Conservation (phyloP, 2,797 vertebrate species). For the Gila robusta region DNA sequence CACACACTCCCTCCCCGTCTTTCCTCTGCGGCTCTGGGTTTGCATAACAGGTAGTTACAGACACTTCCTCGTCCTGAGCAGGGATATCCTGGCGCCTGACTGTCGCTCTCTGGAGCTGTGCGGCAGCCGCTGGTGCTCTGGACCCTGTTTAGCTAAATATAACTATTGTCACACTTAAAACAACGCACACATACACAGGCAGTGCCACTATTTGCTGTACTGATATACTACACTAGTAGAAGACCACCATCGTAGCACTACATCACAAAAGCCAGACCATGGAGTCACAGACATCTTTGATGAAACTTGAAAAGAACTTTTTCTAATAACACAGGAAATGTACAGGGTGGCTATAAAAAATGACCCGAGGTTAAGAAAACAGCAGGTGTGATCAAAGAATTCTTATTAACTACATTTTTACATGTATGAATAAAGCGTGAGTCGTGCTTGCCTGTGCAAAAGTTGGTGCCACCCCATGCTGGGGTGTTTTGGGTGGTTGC, state of each 20-base stretch:
- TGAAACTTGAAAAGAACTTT: neutral
- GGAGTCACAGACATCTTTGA: neutral
- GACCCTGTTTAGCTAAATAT: constrained; percentile 88
- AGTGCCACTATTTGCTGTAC: constrained; percentile 8
- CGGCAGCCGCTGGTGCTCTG: constrained; percentile 79
- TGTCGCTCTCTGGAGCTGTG: constrained; percentile 86
- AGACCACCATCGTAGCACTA: constrained; percentile 23
- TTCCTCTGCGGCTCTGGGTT: constrained; percentile 74
- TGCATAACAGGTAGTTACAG: constrained; percentile 99
- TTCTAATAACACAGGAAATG: constrained; percentile 10
- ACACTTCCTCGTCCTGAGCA: constrained; percentile 98
- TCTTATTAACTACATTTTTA: neutral
- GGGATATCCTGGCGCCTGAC: constrained; percentile 99
- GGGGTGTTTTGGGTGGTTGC: neutral
- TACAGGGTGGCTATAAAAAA: neutral
- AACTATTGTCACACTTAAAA: constrained; percentile 72
- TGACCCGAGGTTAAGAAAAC: constrained; percentile 15
- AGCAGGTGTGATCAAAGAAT: neutral
- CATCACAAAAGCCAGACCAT: neutral
- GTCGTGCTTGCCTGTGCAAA: neutral
- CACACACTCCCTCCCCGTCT: constrained; percentile 66
- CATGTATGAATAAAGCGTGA: neutral
- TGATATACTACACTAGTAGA: constrained; percentile 37
- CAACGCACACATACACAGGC: constrained; percentile 52
- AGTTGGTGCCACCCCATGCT: neutral